phyloP scores from a whole-genome alignment of 2,797 vertebrate species.

The Clangula hyemalis region DNA sequence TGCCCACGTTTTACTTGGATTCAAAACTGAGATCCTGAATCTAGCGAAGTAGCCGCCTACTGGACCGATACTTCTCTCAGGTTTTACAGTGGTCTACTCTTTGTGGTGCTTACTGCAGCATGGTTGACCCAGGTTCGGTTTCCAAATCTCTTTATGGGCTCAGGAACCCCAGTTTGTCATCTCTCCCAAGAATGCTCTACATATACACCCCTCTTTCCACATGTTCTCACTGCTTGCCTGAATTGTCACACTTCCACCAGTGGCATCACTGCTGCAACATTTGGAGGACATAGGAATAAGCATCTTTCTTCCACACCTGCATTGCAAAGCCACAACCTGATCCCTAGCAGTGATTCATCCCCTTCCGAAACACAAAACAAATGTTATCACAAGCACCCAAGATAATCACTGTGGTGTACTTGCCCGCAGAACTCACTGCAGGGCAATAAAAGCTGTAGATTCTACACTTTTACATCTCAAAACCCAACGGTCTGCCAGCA shows the following conservation, averaged over 20 bases:
- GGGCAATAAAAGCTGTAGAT: not conserved
- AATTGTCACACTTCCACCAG: not conserved
- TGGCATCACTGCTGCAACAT: not conserved
- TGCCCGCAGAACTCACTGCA: not conserved
- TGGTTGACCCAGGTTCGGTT: not conserved
- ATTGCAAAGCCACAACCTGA: not conserved
- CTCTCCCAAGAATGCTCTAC: not conserved
- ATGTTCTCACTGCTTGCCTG: not conserved
- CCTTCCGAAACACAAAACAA: not conserved
- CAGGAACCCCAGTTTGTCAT: not conserved
- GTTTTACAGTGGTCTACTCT: not conserved
- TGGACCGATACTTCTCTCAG: not conserved
- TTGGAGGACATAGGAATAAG: not conserved
- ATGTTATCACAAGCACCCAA: not conserved
- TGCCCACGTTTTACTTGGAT: not conserved
- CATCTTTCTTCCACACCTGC: not conserved
- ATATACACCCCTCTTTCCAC: not conserved
- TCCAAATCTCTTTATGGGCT: not conserved
- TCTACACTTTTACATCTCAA: not conserved
- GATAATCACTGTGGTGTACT: not conserved
- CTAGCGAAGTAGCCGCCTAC: not conserved
- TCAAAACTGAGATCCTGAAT: conserved; percentile 13
- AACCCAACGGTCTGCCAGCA: not conserved
- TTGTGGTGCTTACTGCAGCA: not conserved
- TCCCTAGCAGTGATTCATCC: not conserved